Evolutionary conservation across 2,888 invertebrate genomes (phyloP).

Genomic region (Polydrusus cervinus): DNA sequence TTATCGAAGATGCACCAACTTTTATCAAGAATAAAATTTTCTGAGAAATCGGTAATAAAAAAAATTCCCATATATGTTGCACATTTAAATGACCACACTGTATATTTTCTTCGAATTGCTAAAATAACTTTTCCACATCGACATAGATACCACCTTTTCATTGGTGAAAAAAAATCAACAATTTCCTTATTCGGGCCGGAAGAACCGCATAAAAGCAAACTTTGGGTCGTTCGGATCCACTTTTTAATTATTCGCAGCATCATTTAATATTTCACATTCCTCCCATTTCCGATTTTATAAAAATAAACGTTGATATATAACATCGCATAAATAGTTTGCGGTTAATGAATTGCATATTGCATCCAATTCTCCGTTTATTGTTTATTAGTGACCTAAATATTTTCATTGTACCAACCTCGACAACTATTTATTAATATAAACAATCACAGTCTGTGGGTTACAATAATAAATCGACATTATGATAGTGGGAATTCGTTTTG

Average conservation of each 20-base stretch:
- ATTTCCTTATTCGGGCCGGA: no score
- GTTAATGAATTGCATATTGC: conserved; percentile 6
- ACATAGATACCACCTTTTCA: no score
- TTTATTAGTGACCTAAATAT: conserved; percentile 24
- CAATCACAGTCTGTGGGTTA: conserved; percentile 1
- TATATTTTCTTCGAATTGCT: no score
- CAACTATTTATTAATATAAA: conserved; percentile 29
- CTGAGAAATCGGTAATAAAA: no score
- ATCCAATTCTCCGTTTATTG: conserved; percentile 13
- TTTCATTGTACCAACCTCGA: conserved; percentile 24
- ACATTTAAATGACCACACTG: no score
- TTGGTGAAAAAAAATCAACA: no score
- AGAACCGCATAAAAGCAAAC: no score
- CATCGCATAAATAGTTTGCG: conserved; percentile 15
- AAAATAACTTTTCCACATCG: no score
- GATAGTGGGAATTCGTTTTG: neutral
- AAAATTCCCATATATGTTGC: no score
- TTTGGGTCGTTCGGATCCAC: no score
- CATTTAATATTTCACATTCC: neutral
- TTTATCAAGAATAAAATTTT: no score
- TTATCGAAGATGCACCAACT: no score
- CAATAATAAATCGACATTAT: conserved; percentile 1
- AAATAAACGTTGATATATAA: conserved; percentile 5
- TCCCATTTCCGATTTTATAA: neutral
- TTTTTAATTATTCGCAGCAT: neutral